phyloP scores from a whole-genome alignment of 2,888 invertebrate species.

The Agriopis aurantiaria region DNA sequence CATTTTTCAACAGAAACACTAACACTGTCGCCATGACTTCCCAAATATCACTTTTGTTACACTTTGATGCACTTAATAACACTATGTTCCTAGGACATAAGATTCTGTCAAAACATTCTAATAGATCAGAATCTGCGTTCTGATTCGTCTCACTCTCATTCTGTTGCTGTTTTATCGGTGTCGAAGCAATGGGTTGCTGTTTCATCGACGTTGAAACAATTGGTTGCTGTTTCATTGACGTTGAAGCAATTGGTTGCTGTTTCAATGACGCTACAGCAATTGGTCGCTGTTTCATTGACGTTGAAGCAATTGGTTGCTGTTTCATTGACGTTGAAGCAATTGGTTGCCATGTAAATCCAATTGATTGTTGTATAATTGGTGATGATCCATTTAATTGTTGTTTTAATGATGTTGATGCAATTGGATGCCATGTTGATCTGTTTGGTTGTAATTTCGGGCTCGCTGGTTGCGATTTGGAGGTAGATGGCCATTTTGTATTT shows the following conservation, averaged over 20 bases:
- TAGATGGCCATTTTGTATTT: constrained; percentile 10
- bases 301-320: constrained; percentile 9
- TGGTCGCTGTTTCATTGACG: constrained; percentile 6
- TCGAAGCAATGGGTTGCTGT: constrained; percentile 18
- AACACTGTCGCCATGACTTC: constrained; percentile 74
- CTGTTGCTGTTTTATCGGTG: constrained; percentile 9
- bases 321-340: constrained; percentile 11
- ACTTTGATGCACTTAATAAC: constrained; percentile 58
- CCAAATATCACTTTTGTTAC: constrained; percentile 65
- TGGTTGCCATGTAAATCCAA: constrained; percentile 3
- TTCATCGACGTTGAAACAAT: neutral
- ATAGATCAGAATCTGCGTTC: constrained; percentile 33
- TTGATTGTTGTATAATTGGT: constrained; percentile 12
- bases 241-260: constrained; percentile 20
- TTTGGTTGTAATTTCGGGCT: constrained; percentile 20
- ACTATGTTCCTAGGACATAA: constrained; percentile 76
- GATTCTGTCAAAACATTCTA: constrained; percentile 72
- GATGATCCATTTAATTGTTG: constrained; percentile 23
- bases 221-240: constrained; percentile 19
- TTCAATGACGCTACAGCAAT: constrained; percentile 13
- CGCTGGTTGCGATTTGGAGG: constrained; percentile 16
- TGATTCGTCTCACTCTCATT: constrained; percentile 34
- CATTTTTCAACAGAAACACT: constrained; percentile 80
- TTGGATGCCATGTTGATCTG: constrained; percentile 8
- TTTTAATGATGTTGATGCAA: constrained; percentile 14